These are phyloP conservation scores for Drosophila ogumai DNA, from an alignment of 1,140 invertebrate genomes.

Conservation along the genomic window DNA sequence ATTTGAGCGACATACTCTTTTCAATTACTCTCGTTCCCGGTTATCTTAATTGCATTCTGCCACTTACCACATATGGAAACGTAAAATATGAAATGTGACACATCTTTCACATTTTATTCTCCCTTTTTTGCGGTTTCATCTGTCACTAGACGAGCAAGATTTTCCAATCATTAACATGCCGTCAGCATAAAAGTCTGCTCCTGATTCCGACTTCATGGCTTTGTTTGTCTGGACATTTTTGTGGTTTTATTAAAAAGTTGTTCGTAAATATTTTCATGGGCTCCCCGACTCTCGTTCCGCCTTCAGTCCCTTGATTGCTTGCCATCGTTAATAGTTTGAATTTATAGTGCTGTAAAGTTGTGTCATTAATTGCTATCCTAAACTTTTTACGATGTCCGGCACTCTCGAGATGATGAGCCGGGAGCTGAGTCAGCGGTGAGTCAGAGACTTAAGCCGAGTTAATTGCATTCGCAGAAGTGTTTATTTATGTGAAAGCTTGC, in stretches of 20 bases:
- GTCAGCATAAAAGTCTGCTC: conserved; percentile 59
- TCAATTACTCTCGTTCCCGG: conserved; percentile 31
- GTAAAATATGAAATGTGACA: conserved; percentile 35
- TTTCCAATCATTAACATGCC: conserved; percentile 56
- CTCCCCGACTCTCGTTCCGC: neutral
- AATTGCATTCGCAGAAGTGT: conserved; percentile 11
- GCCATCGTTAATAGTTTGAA: conserved; percentile 41
- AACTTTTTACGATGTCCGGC: conserved; percentile 23
- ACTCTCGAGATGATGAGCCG: conserved; percentile 9
- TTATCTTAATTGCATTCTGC: conserved; percentile 57
- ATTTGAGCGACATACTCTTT: conserved; percentile 33
- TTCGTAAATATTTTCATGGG: conserved; percentile 44
- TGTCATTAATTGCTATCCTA: conserved; percentile 49
- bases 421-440: conserved; percentile 26
- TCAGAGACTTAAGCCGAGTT: conserved; percentile 4
- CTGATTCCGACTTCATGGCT: conserved; percentile 17
- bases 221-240: conserved; percentile 30
- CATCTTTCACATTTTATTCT: conserved; percentile 18
- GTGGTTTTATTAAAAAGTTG: conserved; percentile 50
- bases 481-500: conserved; percentile 21
- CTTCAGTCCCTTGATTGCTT: conserved; percentile 14
- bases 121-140: conserved; percentile 45
- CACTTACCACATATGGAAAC: conserved; percentile 41
- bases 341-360: conserved; percentile 54
- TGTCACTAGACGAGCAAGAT: conserved; percentile 36